Evolutionary conservation across 2,888 invertebrate species (phyloP), one percentile per base, ranked within the genome.

Genomic region (Strigamia transsilvanica): DNA sequence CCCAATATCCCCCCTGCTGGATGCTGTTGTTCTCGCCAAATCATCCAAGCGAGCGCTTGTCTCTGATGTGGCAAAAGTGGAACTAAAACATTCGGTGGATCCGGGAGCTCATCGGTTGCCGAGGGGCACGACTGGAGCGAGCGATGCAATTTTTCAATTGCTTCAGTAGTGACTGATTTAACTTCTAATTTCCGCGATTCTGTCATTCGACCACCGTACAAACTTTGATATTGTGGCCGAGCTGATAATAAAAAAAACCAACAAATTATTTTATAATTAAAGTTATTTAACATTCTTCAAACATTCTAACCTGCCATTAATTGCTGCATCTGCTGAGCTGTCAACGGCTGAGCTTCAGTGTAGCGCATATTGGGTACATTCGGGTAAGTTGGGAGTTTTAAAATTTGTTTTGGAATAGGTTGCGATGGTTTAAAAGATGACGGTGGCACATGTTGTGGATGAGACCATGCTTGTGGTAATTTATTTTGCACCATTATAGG

Each of bases 1-100:
- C 94, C 95, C 80, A 98, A 90, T 85, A 98, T 94, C 15, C 98
- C 98, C 0, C 97, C 96, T 0, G 95, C 94, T 81, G 92, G 92
- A 15, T 86, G 85, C 87, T 96, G 94, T n/a, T 90, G 90, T 89
- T 98, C 98, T 23, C 98, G 89, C 96, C 97, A 98, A 23, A 90
- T 86, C 86, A 98, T 89, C 97, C 98, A 98, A 13, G 93, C 91
- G 0, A 98, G 88, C 0, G 95, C 98, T 86, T 94, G 92, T 84
- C 91, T 90, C 88, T 98, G 98, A 88, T 98, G 96, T 12, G 90
- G 89, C 93, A 96, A 93, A 4, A 98, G 89, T 10, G 88, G 84
- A 0, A 94, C 90, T 86, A 89, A 90, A 0, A 97, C 87, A 0
- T 91, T 92, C 38, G 83, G 82, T 3, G 88, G 88, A 78, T 87